Percentiles rank a stretch among this genome's conserved stretches.
These are phyloP conservation scores for Echinometra lucunter DNA, from an alignment of 53 echinoderm and acorn worm genomes.

Conservation along the genomic window DNA sequence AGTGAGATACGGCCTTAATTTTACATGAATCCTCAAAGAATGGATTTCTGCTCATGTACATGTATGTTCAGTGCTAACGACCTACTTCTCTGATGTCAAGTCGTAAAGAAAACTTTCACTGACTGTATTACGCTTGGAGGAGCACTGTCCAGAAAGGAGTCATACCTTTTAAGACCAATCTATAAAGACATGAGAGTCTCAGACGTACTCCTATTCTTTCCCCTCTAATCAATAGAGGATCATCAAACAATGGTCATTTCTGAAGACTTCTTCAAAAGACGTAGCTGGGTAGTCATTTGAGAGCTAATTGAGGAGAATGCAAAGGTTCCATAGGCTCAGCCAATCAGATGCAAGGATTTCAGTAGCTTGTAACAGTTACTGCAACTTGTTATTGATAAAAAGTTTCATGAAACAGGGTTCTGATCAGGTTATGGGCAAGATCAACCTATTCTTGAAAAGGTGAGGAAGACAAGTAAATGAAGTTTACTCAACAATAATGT, in stretches of 20 bases:
- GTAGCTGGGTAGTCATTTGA: neutral
- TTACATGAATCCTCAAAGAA: too few relatives aligned
- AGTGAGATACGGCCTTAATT: too few relatives aligned
- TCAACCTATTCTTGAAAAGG: too few relatives aligned
- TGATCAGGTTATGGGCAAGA: too few relatives aligned
- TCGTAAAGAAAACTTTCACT: neutral
- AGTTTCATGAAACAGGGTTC: too few relatives aligned
- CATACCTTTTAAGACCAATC: neutral
- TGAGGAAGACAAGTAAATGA: too few relatives aligned
- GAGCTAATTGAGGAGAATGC: neutral
- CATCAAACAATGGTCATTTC: neutral
- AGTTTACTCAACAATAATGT: too few relatives aligned
- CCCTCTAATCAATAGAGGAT: neutral
- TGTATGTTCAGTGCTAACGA: neutral
- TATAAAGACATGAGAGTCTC: neutral
- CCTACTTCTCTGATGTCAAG: neutral
- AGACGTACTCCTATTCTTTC: neutral
- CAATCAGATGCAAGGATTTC: too few relatives aligned
- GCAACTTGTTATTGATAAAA: too few relatives aligned
- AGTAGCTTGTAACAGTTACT: too few relatives aligned
- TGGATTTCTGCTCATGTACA: too few relatives aligned
- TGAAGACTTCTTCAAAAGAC: neutral
- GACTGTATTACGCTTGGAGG: neutral
- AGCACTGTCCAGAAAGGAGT: neutral
- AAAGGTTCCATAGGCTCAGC: too few relatives aligned